These are phyloP conservation scores for Netelia fuscicornis DNA, from an alignment of 2,888 invertebrate genomes.

Conservation along the genomic window DNA sequence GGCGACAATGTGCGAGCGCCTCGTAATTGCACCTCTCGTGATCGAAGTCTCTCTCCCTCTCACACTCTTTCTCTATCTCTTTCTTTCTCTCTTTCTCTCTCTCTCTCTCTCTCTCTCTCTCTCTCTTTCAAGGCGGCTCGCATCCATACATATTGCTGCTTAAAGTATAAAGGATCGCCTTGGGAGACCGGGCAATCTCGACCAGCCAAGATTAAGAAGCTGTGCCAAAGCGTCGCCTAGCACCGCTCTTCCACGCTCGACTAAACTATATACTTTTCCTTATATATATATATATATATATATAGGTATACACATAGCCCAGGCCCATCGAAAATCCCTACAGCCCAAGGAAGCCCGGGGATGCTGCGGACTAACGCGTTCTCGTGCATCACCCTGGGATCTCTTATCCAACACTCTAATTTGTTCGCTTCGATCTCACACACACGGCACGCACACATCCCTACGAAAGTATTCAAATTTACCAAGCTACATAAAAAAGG, in stretches of 20 bases:
- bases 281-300: constrained; percentile 33
- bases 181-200: constrained; percentile 65
- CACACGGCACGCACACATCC: neutral
- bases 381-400: constrained; percentile 26
- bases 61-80: constrained; percentile 10
- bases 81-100: constrained; percentile 12
- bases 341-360: constrained; percentile 29
- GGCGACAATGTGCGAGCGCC: constrained; percentile 56
- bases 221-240: constrained; percentile 49
- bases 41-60: constrained; percentile 45
- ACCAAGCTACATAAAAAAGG: neutral
- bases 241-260: constrained; percentile 60
- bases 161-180: constrained; percentile 75
- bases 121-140: constrained; percentile 34
- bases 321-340: constrained; percentile 54
- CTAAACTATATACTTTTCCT: constrained; percentile 47
- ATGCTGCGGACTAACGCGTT: constrained; percentile 5
- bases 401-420: constrained; percentile 11
- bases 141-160: constrained; percentile 83
- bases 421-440: neutral
- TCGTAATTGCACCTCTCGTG: constrained; percentile 59
- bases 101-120: constrained; percentile 16
- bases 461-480: neutral
- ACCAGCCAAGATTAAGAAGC: constrained; percentile 67
- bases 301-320: neutral